A percentile compares a stretch with the other conserved stretches of the same genome.
These are phyloP conservation scores for Stenopsyche tienmushanensis DNA, from an alignment of 1,140 invertebrate species.

Conservation along the genomic window DNA sequence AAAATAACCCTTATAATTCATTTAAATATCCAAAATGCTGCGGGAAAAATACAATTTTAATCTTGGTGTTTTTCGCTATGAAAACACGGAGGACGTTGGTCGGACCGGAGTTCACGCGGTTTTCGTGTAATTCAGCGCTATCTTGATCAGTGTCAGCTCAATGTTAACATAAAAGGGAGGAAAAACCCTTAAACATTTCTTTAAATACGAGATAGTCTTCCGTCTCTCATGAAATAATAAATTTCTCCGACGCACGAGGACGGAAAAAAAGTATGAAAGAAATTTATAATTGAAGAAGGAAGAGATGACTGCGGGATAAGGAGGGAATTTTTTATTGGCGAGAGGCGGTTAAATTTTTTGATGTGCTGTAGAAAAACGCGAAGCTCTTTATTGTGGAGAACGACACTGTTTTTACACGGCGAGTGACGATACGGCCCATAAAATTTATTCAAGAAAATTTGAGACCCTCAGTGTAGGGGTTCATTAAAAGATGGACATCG, in stretches of 20 bases:
- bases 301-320: slow-evolving; percentile 9
- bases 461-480: too few relatives aligned
- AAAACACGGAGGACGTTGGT: background rate
- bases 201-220: slow-evolving; percentile 15
- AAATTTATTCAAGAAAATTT: too few relatives aligned
- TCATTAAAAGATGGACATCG: too few relatives aligned
- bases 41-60: background rate
- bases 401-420: too few relatives aligned
- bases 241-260: slow-evolving; percentile 10
- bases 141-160: slow-evolving; percentile 22
- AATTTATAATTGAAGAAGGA: slow-evolving; percentile 5
- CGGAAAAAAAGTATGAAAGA: slow-evolving; percentile 2
- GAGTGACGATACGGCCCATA: too few relatives aligned
- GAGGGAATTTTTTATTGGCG: background rate
- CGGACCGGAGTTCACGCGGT: slow-evolving; percentile 18
- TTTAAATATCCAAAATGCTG: background rate
- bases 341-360: background rate
- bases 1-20: too few relatives aligned
- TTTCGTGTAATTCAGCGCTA: slow-evolving; percentile 24
- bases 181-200: slow-evolving; percentile 21
- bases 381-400: too few relatives aligned
- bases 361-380: too few relatives aligned
- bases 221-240: slow-evolving; percentile 18
- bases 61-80: background rate
- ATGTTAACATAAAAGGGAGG: slow-evolving; percentile 5